These are phyloP conservation scores for Dichetophora obliterata DNA, from an alignment of 2,888 invertebrate species.

Conservation along the genomic window DNA sequence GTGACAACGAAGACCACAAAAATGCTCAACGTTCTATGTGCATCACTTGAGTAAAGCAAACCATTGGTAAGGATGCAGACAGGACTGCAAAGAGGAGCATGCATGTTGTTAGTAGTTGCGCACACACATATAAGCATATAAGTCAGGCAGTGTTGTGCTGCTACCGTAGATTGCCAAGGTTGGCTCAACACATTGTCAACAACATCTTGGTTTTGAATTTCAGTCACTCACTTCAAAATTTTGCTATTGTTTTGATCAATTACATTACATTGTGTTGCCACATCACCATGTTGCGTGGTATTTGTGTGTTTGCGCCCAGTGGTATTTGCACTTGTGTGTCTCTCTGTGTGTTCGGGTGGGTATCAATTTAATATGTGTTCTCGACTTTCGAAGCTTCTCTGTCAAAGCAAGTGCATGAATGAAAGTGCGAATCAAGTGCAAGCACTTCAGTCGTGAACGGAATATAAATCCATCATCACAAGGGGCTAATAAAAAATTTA, in stretches of 20 bases:
- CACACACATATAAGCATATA: no score
- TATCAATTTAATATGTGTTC: conserved; percentile 27
- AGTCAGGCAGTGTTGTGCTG: no score
- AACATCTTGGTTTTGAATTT: conserved; percentile 47
- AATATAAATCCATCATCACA: conserved; percentile 40
- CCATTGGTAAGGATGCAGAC: no score
- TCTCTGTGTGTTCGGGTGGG: background rate
- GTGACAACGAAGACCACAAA: conserved; percentile 12
- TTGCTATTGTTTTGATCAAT: conserved; percentile 60
- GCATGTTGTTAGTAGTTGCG: no score
- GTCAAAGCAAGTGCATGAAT: conserved; percentile 26
- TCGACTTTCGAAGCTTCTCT: conserved; percentile 24
- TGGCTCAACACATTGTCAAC: no score
- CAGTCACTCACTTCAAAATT: conserved; percentile 55
- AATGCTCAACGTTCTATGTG: background rate
- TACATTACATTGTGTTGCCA: conserved; percentile 48
- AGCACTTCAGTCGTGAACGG: conserved; percentile 46
- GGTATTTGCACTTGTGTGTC: background rate
- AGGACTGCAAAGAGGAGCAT: no score
- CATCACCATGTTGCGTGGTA: background rate
- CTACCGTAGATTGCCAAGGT: no score
- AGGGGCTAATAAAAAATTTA: no score
- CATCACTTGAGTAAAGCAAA: no score
- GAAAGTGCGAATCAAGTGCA: conserved; percentile 47
- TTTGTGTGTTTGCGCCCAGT: conserved; percentile 4